Evolutionary conservation across 2,113 vertebrate species (phyloP).

Genomic region (Dolichotis patagonum): DNA sequence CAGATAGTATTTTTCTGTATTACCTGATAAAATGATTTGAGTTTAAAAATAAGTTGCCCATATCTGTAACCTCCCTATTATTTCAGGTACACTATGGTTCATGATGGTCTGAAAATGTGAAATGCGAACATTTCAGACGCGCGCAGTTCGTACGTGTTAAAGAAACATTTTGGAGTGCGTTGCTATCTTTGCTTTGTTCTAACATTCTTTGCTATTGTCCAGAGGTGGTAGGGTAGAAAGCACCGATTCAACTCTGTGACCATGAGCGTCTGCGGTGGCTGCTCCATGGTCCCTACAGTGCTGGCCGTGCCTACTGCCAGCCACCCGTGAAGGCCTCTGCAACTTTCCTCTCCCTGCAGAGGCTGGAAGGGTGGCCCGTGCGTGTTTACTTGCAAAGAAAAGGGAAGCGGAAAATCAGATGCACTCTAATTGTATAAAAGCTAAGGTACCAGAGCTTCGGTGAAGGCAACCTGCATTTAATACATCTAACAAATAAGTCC

Average conservation of each 20-base stretch:
- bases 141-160: neutral
- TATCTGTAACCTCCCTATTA: neutral
- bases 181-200: neutral
- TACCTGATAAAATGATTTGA: neutral
- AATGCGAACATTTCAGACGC: neutral
- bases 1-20: neutral
- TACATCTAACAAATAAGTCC: too few relatives aligned
- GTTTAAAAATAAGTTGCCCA: neutral
- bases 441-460: neutral
- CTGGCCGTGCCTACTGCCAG: neutral
- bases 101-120: neutral
- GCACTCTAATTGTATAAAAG: neutral
- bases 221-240: neutral
- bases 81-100: neutral
- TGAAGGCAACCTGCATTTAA: neutral
- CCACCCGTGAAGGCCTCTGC: too few relatives aligned
- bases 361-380: neutral
- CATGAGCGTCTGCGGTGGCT: fast-evolving
- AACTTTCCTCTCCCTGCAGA: neutral
- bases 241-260: neutral
- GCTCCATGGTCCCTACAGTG: fast-evolving
- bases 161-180: neutral
- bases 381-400: neutral
- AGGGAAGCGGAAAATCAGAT: neutral
- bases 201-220: neutral